Evolutionary conservation across 2,113 vertebrate species (phyloP).

Genomic region (Struthio camelus): DNA sequence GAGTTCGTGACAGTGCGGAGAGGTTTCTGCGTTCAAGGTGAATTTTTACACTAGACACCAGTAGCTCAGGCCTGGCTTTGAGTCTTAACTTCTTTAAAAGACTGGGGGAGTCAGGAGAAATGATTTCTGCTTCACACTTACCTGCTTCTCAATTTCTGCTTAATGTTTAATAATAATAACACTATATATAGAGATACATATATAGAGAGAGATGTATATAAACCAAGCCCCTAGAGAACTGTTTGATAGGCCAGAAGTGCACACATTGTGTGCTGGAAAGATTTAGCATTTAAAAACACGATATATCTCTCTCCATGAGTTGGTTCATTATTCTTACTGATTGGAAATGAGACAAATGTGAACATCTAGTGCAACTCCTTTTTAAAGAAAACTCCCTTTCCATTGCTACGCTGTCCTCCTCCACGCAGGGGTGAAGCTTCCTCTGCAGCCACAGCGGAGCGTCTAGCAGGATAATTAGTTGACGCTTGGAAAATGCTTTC

Average conservation of each 20-base stretch:
- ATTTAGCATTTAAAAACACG: constrained; percentile 39
- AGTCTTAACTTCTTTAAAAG: neutral
- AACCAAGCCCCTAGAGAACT: neutral
- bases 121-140: neutral
- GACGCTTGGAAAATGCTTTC: neutral
- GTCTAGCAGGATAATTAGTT: neutral
- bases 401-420: neutral
- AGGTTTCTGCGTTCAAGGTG: neutral
- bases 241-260: neutral
- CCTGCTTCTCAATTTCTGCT: neutral
- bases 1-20: no score
- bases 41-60: neutral
- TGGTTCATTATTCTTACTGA: neutral
- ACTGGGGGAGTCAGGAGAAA: neutral
- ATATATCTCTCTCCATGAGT: neutral
- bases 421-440: neutral
- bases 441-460: neutral
- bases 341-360: neutral
- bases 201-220: no score
- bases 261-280: neutral
- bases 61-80: neutral
- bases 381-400: neutral
- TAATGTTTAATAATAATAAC: neutral
- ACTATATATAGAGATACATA: no score
- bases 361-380: neutral